Percentiles rank a stretch among this genome's conserved stretches.
Conservation (phyloP, 2,888 invertebrate species). For the Eucriotettix oculatus region DNA sequence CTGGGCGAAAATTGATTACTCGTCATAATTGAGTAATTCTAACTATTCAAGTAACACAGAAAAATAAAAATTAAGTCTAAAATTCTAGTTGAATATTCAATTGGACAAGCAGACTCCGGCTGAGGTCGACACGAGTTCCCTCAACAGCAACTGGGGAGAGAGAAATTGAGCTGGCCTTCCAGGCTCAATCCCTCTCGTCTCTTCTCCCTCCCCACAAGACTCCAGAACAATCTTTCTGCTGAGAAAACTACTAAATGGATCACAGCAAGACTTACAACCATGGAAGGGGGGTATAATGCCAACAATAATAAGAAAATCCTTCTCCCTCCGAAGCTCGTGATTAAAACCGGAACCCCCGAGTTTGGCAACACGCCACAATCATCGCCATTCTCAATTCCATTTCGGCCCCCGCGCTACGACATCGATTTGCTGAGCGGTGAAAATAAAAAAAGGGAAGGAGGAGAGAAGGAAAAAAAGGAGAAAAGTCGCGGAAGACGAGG, state of each 20-base stretch:
- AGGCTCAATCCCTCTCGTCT: too few species aligned
- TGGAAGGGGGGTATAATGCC: neutral
- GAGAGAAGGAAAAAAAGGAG: constrained; percentile 2
- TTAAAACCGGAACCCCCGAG: neutral
- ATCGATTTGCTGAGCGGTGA: constrained; percentile 2
- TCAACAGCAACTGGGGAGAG: neutral
- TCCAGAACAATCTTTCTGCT: too few species aligned
- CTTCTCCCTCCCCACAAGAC: too few species aligned
- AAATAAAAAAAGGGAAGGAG: neutral
- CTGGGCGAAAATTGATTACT: too few species aligned
- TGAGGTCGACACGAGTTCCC: too few species aligned
- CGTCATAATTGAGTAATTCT: too few species aligned
- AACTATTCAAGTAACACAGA: too few species aligned
- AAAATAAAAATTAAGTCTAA: too few species aligned
- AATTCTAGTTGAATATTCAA: too few species aligned
- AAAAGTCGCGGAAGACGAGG: neutral
- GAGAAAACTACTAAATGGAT: too few species aligned
- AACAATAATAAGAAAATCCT: neutral
- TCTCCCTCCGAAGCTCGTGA: neutral
- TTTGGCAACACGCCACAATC: constrained; percentile 2
- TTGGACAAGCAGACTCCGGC: too few species aligned
- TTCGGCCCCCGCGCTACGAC: neutral
- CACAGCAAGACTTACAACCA: too few species aligned
- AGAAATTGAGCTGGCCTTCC: neutral
- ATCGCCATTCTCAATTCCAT: constrained; percentile 10